Percentiles rank a stretch among this genome's conserved stretches.
Evolutionary conservation across 2,888 invertebrate genomes (phyloP).

Genomic region (Agonopterix alstromeriana): DNA sequence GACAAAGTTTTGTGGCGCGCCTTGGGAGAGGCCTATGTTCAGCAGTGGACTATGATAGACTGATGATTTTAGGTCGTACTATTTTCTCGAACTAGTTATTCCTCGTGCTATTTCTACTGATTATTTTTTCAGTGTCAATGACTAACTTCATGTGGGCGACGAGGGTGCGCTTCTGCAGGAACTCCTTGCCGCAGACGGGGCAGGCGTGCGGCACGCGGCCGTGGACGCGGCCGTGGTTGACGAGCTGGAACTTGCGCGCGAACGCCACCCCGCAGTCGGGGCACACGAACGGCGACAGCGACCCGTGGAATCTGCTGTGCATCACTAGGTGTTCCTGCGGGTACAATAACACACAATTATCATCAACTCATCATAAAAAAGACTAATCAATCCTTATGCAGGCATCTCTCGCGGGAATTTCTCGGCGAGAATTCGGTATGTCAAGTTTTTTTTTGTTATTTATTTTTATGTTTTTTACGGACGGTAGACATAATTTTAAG

Average conservation of each 20-base stretch:
- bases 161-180: slow-evolving; percentile 88
- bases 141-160: slow-evolving; percentile 86
- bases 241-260: slow-evolving; percentile 90
- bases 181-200: slow-evolving; percentile 89
- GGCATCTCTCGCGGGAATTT: no score
- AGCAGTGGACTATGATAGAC: no score
- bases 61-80: no score
- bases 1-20: no score
- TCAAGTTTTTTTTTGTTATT: no score
- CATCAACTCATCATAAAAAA: background rate
- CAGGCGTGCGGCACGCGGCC: slow-evolving; percentile 89
- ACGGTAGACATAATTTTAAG: no score
- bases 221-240: slow-evolving; percentile 89
- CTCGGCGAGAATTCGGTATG: no score
- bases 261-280: slow-evolving; percentile 92
- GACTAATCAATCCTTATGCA: background rate
- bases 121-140: no score
- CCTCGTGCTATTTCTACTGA: background rate
- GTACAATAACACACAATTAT: background rate
- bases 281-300: slow-evolving; percentile 96
- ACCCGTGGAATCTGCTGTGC: slow-evolving; percentile 95
- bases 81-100: background rate
- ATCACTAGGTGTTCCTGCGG: slow-evolving; percentile 83
- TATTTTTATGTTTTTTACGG: no score
- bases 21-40: no score